Conservation (phyloP, 1,140 invertebrate genomes). For the Bilobella aurantiaca region DNA sequence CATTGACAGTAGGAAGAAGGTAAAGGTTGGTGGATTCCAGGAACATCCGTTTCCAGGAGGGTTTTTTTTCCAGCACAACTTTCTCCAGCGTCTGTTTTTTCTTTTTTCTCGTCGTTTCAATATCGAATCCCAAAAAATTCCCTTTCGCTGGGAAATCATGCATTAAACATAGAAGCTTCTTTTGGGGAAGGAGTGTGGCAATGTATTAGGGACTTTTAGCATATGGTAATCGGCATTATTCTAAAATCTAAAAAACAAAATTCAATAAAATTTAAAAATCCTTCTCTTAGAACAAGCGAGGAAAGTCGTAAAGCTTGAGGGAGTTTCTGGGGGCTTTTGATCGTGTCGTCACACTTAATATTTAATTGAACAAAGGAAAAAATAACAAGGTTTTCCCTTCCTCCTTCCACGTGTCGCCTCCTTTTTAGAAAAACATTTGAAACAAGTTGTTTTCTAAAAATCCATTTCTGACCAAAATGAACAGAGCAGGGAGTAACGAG, state of each 20-base stretch:
- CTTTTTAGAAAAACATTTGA: too few relatives aligned
- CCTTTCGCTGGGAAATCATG: background rate
- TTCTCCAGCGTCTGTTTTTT: background rate
- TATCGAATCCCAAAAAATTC: background rate
- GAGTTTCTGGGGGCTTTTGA: background rate
- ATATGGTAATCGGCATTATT: too few relatives aligned
- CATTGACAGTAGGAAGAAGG: background rate
- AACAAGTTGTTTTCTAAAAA: too few relatives aligned
- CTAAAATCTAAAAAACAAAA: too few relatives aligned
- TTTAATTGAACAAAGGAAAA: background rate
- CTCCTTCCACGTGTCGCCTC: too few relatives aligned
- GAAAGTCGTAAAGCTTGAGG: too few relatives aligned
- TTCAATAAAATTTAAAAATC: too few relatives aligned
- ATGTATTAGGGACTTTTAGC: too few relatives aligned
- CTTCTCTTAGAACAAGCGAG: too few relatives aligned
- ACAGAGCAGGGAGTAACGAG: background rate
- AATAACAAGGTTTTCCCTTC: background rate
- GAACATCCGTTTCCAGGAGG: too few relatives aligned
- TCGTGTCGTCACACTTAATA: background rate
- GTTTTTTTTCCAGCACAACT: background rate
- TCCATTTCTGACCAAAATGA: too few relatives aligned
- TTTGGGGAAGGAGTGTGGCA: background rate
- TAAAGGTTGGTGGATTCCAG: too few relatives aligned
- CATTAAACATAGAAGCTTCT: background rate
- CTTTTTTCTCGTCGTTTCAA: conserved; percentile 3